Percentiles rank a stretch among this genome's conserved stretches.
These are phyloP conservation scores for Phrynosoma blainvillii DNA, from an alignment of 2,113 vertebrate genomes.

Conservation along the genomic window DNA sequence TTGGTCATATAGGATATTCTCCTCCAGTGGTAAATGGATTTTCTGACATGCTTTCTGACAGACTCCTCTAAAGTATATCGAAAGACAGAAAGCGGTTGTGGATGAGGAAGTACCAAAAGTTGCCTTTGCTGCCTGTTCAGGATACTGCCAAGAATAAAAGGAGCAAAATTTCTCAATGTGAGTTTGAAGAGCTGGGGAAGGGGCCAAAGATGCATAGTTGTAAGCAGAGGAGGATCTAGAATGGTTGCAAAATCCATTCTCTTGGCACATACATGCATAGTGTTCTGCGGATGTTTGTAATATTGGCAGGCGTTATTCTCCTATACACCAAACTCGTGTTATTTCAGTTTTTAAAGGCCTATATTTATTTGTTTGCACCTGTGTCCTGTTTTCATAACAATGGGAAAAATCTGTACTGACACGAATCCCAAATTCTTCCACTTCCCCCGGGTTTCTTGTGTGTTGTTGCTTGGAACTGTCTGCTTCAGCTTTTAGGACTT, in stretches of 20 bases:
- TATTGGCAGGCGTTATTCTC: neutral
- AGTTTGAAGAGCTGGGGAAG: neutral
- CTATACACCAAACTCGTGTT: accelerated
- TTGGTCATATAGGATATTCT: neutral
- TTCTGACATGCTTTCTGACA: neutral
- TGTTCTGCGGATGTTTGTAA: neutral
- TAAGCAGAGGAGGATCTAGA: constrained; percentile 3
- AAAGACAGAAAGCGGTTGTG: neutral
- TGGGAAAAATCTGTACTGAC: neutral
- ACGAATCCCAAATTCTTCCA: neutral
- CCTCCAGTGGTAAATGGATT: neutral
- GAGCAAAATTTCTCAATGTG: neutral
- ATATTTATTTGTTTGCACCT: neutral
- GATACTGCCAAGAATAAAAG: neutral
- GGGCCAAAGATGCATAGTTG: neutral
- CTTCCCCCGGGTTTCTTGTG: neutral
- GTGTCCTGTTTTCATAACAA: constrained; percentile 51
- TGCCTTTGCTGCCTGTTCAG: neutral
- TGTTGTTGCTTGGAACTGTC: neutral
- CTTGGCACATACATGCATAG: neutral
- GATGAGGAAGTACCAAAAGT: neutral
- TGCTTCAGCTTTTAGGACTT: neutral
- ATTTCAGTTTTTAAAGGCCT: neutral
- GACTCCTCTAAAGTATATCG: neutral
- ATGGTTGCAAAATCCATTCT: neutral